A percentile compares a stretch with the other conserved stretches of the same genome.
Conservation (phyloP, 2,113 vertebrate species). For the Chitala chitala region DNA sequence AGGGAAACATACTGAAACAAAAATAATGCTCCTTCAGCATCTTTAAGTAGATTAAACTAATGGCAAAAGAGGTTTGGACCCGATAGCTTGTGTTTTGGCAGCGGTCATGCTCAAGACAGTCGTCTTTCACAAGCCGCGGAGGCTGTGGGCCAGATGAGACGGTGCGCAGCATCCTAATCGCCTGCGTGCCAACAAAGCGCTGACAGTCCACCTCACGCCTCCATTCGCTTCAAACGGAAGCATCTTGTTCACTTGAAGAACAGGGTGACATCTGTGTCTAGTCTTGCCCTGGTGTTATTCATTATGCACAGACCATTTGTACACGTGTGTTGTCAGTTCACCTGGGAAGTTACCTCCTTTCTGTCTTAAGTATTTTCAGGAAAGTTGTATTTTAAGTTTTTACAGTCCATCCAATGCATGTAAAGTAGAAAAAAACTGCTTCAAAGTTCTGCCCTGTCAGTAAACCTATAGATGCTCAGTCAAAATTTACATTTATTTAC, state of each 20-base stretch:
- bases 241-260: not conserved
- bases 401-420: too few relatives aligned
- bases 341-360: not conserved
- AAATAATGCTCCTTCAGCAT: not conserved
- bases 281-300: not conserved
- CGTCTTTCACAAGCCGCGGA: not conserved
- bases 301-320: not conserved
- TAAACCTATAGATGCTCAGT: too few relatives aligned
- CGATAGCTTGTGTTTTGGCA: conserved; percentile 7
- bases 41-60: not conserved
- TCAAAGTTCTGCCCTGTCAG: too few relatives aligned
- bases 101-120: conserved; percentile 17
- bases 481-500: too few relatives aligned
- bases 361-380: not conserved
- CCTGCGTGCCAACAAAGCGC: conserved; percentile 19
- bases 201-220: conserved; percentile 17
- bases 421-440: too few relatives aligned
- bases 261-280: not conserved
- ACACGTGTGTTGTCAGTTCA: not conserved
- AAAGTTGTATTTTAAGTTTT: too few relatives aligned
- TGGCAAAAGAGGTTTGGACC: not conserved
- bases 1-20: not conserved
- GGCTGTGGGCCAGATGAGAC: conserved; percentile 3
- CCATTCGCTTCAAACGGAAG: conserved; percentile 23
- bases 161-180: conserved; percentile 21